phyloP scores from a whole-genome alignment of 2,888 invertebrate species.

The Drosophila flavopinicola region DNA sequence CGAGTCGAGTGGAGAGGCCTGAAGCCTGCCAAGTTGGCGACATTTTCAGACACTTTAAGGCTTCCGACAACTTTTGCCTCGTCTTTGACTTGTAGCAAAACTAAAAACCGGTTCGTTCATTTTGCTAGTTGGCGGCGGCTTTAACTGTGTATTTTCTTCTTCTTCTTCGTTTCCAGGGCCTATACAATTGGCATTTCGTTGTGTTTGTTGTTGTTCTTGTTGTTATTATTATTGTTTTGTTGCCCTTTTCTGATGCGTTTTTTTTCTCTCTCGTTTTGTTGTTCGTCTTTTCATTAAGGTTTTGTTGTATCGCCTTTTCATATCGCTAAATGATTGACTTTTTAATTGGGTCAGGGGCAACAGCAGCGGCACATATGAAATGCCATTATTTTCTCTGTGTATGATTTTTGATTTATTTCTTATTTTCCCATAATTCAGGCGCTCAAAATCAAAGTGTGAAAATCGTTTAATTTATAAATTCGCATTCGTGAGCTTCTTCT shows the following conservation, averaged over 20 bases:
- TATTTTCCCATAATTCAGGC: conserved; percentile 8
- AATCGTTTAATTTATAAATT: conserved; percentile 18
- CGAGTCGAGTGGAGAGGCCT: conserved; percentile 1
- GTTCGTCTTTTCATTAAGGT: conserved; percentile 15
- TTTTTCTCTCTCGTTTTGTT: conserved; percentile 5
- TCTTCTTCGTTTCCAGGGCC: conserved; percentile 19
- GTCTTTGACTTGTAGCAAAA: background rate
- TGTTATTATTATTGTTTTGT: conserved; percentile 3
- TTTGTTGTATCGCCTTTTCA: conserved; percentile 16
- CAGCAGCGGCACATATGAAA: conserved; percentile 14
- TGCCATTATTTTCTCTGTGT: conserved; percentile 28
- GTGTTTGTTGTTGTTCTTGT: conserved; percentile 3
- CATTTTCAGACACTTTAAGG: conserved; percentile 76
- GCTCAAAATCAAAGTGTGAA: conserved; percentile 20
- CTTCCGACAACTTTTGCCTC: conserved; percentile 58
- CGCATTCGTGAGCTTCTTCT: background rate
- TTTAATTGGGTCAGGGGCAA: conserved; percentile 72
- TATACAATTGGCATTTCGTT: conserved; percentile 25
- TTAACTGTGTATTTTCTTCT: conserved; percentile 22
- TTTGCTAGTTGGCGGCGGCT: background rate
- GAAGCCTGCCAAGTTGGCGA: conserved; percentile 80
- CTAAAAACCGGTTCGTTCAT: conserved; percentile 12
- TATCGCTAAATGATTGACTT: conserved; percentile 38
- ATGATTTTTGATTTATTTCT: conserved; percentile 22
- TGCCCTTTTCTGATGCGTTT: conserved; percentile 27